Base-by-base conservation (phyloP, 2,797 vertebrate species). In the Takifugu rubripes region DNA sequence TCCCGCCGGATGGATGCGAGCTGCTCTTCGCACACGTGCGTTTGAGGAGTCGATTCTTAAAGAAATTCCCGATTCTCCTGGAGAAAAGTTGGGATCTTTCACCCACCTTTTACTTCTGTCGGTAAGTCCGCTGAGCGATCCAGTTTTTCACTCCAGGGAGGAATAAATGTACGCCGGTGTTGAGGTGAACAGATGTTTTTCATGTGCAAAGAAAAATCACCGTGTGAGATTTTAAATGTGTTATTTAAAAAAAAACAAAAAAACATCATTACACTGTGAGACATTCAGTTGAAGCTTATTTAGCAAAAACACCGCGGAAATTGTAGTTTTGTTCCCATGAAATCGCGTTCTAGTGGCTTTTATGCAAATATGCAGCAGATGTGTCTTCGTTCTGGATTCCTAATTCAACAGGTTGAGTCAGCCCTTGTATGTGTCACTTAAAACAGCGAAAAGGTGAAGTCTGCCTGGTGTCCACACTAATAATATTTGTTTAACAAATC, bases 331-430 rank as follows among this genome's bases (percentile, higher is more conserved):
- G 36, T 14, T 4, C 12, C 10, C 10, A 2, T 14, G 36, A 14
- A 14, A 10, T 14, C 8, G 14, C 10, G 12, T 40, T 14, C 5
- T 14, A 40, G 10, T 40, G 36, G 12, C 36, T 40, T 33, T 5
- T 36, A 3, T 40, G 36, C 48, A 12, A 2, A 65, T 56, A 2
- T 26, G 51, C 1, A 61, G 61, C 66, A 57, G 45, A 45, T 8
- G 14, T 0, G 11, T 61, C 45, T 21, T 66, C 45, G 52, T 68
- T 71, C 21, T 40, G 36, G 12, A 11, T 40, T 3, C 33, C 8
- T 21, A 9, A 78, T 68, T 83, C 85, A 87, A 87, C 85, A 87
- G 82, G 85, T 86, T 72, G 49, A 48, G 47, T 33, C 66, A 49
- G 61, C 25, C 25, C 45, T 45, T 14, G 12, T 24, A 9, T 48